Evolutionary conservation across 2,113 vertebrate genomes (phyloP), one percentile per base, ranked within the genome.

Genomic region (Podocnemis expansa): DNA sequence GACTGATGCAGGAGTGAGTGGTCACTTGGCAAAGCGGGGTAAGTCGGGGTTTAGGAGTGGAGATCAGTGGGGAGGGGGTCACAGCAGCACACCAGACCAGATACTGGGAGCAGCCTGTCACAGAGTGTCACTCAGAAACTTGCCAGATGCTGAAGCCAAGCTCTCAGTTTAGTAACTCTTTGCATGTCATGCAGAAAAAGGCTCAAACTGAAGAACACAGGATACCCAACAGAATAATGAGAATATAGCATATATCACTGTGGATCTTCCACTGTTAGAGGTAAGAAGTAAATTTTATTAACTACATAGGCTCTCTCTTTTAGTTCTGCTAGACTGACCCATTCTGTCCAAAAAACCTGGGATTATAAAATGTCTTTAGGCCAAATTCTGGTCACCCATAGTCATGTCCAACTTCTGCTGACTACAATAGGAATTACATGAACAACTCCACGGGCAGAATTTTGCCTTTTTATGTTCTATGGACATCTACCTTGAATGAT

Each of bases 61-160:
- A n/a, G n/a, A n/a, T n/a, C n/a, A n/a, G n/a, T n/a, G n/a, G n/a
- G n/a, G n/a, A n/a, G n/a, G n/a, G n/a, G n/a, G n/a, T n/a, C n/a
- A n/a, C n/a, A n/a, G n/a, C n/a, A n/a, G n/a, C n/a, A n/a, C n/a
- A n/a, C n/a, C n/a, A n/a, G n/a, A n/a, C n/a, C n/a, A n/a, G n/a
- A n/a, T n/a, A n/a, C n/a, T n/a, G n/a, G n/a, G n/a, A n/a, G n/a
- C n/a, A n/a, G n/a, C n/a, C n/a, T n/a, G n/a, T n/a, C n/a, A n/a
- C n/a, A n/a, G n/a, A n/a, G n/a, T 29, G 0, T 43, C 27, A 17
- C 63, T 86, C 45, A 34, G 7, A 51, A 0, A 2, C 3, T 38
- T 31, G n/a, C 27, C 89, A 89, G 85, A 87, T 22, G 22, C 34
- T 94, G 82, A 76, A 94, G 86, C 12, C 52, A 80, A 41, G n/a